Conservation (phyloP, 2,888 invertebrate species). For the Dorcus hopei region DNA sequence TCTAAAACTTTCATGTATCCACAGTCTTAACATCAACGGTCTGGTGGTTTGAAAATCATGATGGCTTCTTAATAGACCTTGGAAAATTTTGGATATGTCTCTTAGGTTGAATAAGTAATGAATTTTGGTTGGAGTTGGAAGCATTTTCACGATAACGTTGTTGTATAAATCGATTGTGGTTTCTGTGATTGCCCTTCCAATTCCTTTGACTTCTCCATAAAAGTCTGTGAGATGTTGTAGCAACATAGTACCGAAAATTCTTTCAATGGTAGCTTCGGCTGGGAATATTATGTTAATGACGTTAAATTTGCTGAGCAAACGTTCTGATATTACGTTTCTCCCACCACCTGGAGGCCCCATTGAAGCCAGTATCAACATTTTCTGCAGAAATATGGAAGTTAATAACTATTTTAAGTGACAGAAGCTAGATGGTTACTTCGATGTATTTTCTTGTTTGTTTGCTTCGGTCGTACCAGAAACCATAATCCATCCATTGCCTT, state of each 20-base stretch:
- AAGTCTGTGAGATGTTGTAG: constrained; percentile 74
- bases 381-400: constrained; percentile 48
- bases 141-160: constrained; percentile 66
- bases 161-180: constrained; percentile 78
- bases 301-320: constrained; percentile 76
- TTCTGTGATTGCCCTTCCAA: constrained; percentile 64
- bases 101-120: constrained; percentile 87
- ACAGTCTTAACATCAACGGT: constrained; percentile 68
- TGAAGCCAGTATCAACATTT: constrained; percentile 73
- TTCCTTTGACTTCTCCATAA: constrained; percentile 73
- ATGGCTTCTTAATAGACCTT: constrained; percentile 76
- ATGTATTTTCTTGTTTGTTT: constrained; percentile 77
- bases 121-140: constrained; percentile 86
- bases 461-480: constrained; percentile 82
- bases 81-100: constrained; percentile 82
- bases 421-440: constrained; percentile 50
- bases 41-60: constrained; percentile 75
- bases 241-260: constrained; percentile 84
- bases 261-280: constrained; percentile 68
- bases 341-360: constrained; percentile 90
- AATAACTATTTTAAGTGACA: neutral
- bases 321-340: constrained; percentile 72
- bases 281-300: constrained; percentile 80
- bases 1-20: constrained; percentile 83
- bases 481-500: constrained; percentile 83